These are phyloP conservation scores for Sinotaia quadrata DNA, from an alignment of 2,888 invertebrate genomes.

Conservation along the genomic window DNA sequence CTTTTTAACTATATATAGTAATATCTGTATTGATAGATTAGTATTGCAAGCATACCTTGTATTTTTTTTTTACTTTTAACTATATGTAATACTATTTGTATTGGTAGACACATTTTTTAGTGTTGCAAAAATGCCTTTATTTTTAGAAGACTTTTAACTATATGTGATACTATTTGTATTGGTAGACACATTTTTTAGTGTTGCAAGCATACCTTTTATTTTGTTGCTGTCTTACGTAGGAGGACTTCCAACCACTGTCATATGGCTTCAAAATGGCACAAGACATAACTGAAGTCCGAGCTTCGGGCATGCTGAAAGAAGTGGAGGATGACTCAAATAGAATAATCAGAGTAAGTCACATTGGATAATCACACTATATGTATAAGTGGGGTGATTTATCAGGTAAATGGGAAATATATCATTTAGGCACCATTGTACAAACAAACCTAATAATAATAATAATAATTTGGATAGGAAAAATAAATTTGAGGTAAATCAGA, in stretches of 20 bases:
- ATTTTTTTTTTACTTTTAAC: neutral
- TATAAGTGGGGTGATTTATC: neutral
- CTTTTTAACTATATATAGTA: too few relatives aligned
- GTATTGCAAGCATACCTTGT: neutral
- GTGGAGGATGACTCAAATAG: slow-evolving; percentile 85
- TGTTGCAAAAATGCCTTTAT: neutral
- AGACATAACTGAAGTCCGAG: slow-evolving; percentile 86
- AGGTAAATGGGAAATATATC: too few relatives aligned
- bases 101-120: too few relatives aligned
- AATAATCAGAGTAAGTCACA: slow-evolving; percentile 12
- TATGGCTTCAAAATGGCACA: slow-evolving; percentile 89
- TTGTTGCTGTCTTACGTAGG: slow-evolving; percentile 74
- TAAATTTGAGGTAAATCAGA: too few relatives aligned
- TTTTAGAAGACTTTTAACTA: neutral
- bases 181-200: neutral
- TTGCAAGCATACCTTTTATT: neutral
- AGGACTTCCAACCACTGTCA: slow-evolving; percentile 94
- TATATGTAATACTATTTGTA: too few relatives aligned
- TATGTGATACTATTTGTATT: neutral
- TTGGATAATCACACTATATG: neutral
- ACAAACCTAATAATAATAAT: too few relatives aligned
- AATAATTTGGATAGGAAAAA: too few relatives aligned
- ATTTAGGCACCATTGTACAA: too few relatives aligned
- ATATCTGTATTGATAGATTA: too few relatives aligned
- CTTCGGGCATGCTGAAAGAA: slow-evolving; percentile 86